Evolutionary conservation across 2,797 vertebrate species (phyloP).

Genomic region (Chelon labrosus): DNA sequence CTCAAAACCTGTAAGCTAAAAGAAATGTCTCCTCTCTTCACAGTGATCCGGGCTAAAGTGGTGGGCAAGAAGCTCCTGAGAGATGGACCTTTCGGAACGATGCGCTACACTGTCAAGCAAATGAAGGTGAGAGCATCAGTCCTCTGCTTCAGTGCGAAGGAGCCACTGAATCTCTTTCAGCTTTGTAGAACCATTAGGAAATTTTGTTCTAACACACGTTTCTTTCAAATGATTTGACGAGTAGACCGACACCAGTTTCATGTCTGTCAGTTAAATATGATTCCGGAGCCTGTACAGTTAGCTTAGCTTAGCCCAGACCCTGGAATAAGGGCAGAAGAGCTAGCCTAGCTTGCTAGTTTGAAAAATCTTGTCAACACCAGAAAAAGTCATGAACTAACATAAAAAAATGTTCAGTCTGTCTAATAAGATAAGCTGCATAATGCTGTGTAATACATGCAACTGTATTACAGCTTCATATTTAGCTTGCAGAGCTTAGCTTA

Average conservation of each 20-base stretch:
- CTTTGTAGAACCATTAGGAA: not conserved
- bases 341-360: not conserved
- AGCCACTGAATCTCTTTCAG: not conserved
- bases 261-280: not conserved
- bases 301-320: not conserved
- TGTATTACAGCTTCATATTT: not conserved
- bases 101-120: slow-evolving; percentile 97
- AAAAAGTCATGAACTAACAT: not conserved
- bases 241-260: not conserved
- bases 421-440: not conserved
- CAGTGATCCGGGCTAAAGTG: slow-evolving; percentile 98
- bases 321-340: not conserved
- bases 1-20: slow-evolving; percentile 17
- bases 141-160: not conserved
- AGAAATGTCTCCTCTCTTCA: slow-evolving; percentile 53
- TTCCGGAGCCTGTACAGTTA: not conserved
- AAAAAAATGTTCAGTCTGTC: not conserved
- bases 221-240: too few species aligned
- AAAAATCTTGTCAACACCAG: too few species aligned
- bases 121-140: slow-evolving; percentile 89
- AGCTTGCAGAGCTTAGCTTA: not conserved
- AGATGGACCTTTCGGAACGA: slow-evolving; percentile 93
- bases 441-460: not conserved
- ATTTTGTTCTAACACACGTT: too few species aligned
- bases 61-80: slow-evolving; percentile 96